Percentiles rank a stretch among this genome's conserved stretches.
phyloP scores from a whole-genome alignment of 37 sponge, comb jelly and placozoan species.

The Axinella damicornis region DNA sequence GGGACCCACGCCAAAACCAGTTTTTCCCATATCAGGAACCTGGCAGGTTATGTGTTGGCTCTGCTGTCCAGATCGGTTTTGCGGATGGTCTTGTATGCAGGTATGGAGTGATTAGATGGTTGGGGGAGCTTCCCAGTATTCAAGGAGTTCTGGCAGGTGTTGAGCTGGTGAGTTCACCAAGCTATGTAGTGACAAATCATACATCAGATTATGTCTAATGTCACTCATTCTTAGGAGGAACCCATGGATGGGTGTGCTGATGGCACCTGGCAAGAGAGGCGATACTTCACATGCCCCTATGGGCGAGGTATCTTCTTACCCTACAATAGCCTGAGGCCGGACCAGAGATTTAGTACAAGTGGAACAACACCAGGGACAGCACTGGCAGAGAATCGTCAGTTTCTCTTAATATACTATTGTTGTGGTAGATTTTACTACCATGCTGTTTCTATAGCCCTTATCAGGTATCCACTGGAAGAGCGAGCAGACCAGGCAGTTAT shows the following conservation, averaged over 20 bases:
- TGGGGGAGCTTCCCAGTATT: neutral
- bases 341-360: conserved; percentile 36
- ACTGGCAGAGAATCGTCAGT: conserved; percentile 46
- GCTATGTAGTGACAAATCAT: neutral
- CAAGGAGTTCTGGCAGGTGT: conserved; percentile 62
- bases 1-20: too few species aligned
- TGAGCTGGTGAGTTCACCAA: conserved; percentile 62
- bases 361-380: neutral
- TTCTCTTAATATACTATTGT: too few species aligned
- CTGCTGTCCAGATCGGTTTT: conserved; percentile 22
- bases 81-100: neutral
- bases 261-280: conserved; percentile 43
- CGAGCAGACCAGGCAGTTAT: neutral
- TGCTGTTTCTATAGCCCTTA: conserved; percentile 12
- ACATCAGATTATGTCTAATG: too few species aligned
- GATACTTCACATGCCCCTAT: conserved; percentile 61
- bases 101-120: conserved; percentile 44
- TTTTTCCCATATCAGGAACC: too few species aligned
- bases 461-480: neutral
- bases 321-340: conserved; percentile 28
- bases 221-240: conserved; percentile 52
- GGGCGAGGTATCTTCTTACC: conserved; percentile 66
- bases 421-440: too few species aligned
- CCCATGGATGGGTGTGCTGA: conserved; percentile 59
- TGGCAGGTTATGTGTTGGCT: too few species aligned